phyloP scores from a whole-genome alignment of 2,797 vertebrate species.

The Molossus molossus region DNA sequence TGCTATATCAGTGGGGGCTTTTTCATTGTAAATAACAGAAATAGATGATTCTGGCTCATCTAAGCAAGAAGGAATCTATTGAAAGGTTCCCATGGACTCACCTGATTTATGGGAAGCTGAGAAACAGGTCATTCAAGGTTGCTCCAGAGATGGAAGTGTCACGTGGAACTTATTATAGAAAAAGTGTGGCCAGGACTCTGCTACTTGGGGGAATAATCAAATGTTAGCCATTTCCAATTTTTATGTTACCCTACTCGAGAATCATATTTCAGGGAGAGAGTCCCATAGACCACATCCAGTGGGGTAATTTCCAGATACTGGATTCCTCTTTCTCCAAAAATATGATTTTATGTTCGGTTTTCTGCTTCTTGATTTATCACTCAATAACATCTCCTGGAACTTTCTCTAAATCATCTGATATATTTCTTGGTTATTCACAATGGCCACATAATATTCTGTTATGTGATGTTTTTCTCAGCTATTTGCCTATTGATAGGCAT shows the following conservation, averaged over 20 bases:
- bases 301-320: neutral
- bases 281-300: neutral
- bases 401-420: neutral
- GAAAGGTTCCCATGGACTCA: neutral
- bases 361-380: constrained; percentile 3
- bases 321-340: neutral
- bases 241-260: neutral
- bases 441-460: neutral
- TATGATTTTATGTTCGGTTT: neutral
- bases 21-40: constrained; percentile 35
- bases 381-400: neutral
- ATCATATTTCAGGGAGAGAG: neutral
- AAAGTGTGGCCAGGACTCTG: neutral
- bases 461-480: neutral
- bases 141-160: neutral
- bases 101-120: neutral
- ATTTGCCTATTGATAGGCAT: neutral
- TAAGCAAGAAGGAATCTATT: neutral
- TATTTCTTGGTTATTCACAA: neutral
- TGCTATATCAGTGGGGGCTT: neutral
- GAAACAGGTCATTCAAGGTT: neutral
- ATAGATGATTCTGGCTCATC: neutral
- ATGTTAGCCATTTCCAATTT: neutral
- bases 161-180: neutral
- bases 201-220: neutral